These are phyloP conservation scores for Ophiodon elongatus DNA, from an alignment of 2,113 vertebrate species.

Conservation along the genomic window DNA sequence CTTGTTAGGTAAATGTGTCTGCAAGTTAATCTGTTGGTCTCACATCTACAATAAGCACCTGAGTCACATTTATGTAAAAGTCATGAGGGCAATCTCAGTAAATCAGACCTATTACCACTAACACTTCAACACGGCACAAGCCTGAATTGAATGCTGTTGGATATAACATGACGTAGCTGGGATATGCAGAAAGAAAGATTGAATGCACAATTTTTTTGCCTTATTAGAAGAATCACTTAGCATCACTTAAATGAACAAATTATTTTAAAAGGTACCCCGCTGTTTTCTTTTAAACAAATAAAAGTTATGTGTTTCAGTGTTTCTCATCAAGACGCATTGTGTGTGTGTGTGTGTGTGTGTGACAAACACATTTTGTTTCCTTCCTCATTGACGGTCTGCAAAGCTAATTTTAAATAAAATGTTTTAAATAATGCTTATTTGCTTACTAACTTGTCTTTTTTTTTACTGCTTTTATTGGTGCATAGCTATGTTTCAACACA, in stretches of 20 bases:
- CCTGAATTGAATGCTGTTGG: background rate
- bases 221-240: background rate
- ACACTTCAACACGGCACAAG: background rate
- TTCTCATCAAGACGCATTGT: background rate
- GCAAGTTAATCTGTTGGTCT: background rate
- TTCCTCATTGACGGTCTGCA: background rate
- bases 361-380: background rate
- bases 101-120: background rate
- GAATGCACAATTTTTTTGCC: background rate
- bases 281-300: background rate
- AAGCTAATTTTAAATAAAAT: background rate
- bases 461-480: background rate
- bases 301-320: background rate
- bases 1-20: background rate
- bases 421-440: background rate
- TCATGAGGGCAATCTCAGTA: background rate
- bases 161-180: background rate
- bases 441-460: background rate
- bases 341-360: background rate
- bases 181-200: background rate
- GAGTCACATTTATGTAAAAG: conserved; percentile 3
- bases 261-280: background rate
- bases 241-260: background rate
- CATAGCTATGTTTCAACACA: background rate
- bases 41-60: background rate